These are phyloP conservation scores for Medauroidea extradentata DNA, from an alignment of 1,140 invertebrate species.

Conservation along the genomic window DNA sequence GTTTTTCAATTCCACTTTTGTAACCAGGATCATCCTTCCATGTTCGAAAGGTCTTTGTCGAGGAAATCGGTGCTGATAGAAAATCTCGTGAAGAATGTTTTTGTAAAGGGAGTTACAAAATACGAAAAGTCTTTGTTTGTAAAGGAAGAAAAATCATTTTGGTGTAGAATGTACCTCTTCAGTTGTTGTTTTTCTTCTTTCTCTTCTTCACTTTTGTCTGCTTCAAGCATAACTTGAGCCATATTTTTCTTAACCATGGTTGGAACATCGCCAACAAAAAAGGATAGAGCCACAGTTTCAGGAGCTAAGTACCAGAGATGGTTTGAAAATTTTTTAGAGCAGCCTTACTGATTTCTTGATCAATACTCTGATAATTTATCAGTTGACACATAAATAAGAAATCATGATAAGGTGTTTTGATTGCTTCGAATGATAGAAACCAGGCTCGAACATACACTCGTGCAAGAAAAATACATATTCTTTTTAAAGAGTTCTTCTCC, in stretches of 20 bases:
- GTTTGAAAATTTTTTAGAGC: background rate
- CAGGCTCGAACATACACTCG: too few species aligned
- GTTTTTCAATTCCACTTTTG: too few species aligned
- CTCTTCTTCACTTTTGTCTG: background rate
- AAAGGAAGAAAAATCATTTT: too few species aligned
- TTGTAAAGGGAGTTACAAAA: background rate
- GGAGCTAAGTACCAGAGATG: slow-evolving; percentile 4
- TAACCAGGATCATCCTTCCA: too few species aligned
- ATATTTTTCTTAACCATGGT: too few species aligned
- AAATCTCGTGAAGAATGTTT: too few species aligned
- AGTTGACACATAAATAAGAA: too few species aligned
- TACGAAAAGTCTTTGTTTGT: background rate
- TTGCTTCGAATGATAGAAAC: too few species aligned
- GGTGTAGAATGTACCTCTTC: background rate
- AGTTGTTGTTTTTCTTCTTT: background rate
- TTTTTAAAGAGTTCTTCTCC: slow-evolving; percentile 25
- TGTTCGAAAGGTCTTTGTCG: too few species aligned
- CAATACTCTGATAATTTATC: too few species aligned
- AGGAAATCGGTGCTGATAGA: too few species aligned
- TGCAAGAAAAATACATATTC: slow-evolving; percentile 28
- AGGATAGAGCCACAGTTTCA: background rate
- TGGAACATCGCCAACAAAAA: background rate
- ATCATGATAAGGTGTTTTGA: too few species aligned
- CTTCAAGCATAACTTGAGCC: background rate
- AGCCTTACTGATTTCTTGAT: slow-evolving; percentile 1